Evolutionary conservation across 1,140 invertebrate genomes (phyloP).

Genomic region (Drosophila prosaltans): DNA sequence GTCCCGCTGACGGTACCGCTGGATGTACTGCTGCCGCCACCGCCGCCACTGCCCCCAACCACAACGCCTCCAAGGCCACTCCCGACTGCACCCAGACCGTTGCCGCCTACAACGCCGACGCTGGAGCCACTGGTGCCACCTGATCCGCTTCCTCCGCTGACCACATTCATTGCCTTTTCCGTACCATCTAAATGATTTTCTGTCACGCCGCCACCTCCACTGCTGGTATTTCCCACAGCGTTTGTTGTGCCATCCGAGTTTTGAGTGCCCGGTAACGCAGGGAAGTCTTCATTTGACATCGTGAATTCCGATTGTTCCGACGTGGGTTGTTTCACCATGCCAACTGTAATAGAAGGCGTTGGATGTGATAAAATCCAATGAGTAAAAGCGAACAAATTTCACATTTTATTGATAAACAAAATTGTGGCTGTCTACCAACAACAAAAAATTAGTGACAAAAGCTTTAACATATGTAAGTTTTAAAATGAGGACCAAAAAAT

Average conservation of each 20-base stretch:
- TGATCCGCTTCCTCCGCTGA: conserved; percentile 81
- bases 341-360: conserved; percentile 86
- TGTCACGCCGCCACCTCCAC: conserved; percentile 53
- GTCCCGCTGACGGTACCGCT: conserved; percentile 74
- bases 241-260: conserved; percentile 85
- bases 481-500: neutral
- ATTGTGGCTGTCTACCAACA: conserved; percentile 26
- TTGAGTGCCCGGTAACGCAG: conserved; percentile 93
- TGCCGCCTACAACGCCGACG: conserved; percentile 67
- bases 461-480: neutral
- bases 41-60: conserved; percentile 33
- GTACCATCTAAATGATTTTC: conserved; percentile 81
- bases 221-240: conserved; percentile 58
- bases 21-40: conserved; percentile 71
- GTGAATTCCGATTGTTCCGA: conserved; percentile 97
- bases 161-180: conserved; percentile 83
- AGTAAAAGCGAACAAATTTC: conserved; percentile 29
- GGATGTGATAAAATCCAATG: conserved; percentile 11
- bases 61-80: conserved; percentile 78
- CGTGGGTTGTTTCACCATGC: conserved; percentile 97
- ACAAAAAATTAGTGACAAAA: conserved; percentile 38
- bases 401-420: conserved; percentile 40
- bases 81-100: conserved; percentile 64
- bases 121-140: conserved; percentile 49
- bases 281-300: conserved; percentile 99